Evolutionary conservation across 2,888 invertebrate species (phyloP), one percentile per base, ranked within the genome.

Genomic region (Drosophila borborema): DNA sequence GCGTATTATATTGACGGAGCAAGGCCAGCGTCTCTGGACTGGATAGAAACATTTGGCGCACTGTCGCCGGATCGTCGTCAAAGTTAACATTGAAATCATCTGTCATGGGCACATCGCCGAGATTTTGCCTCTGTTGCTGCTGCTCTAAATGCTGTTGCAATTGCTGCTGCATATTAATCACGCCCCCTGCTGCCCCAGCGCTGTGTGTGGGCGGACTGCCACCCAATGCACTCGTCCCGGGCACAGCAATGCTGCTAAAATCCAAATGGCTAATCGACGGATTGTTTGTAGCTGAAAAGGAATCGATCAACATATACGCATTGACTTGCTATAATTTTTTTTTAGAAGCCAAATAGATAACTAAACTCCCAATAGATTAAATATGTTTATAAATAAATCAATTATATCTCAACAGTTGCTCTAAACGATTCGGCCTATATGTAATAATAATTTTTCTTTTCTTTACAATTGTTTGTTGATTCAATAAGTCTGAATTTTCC

Each of bases 21-120:
- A 98, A 92, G 1, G 98, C 96, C 65, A 99, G 93, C 91, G 98
- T 97, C 91, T 98, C 97, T 0, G 99, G 99, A 93, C 98, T 98
- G 36, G 96, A 96, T 49, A 98, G 93, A 86, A 98, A 96, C 96
- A 97, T 96, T 89, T 98, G 96, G 77, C 97, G 94, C 64, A 98
- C 97, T 87, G 96, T 95, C 20, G 96, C 96, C 9, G 98, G 98
- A 93, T 98, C 97, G 91, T 98, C 96, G 90, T 97, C 96, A 14
- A 94, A 94, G 46, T 93, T 93, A 6, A 93, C 92, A 71, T 92
- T 91, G 49, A 93, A 93, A 20, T 94, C 93, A 72, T 91, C 89
- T 12, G 88, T 90, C 80, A 68, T 53, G n/a, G 86, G 86, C 31
- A 86, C 73, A 38, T 87, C 85, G 46, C 74, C 59, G 8, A 81